Conservation (phyloP, 53 echinoderm and acorn worm species). For the Paracentrotus lividus region DNA sequence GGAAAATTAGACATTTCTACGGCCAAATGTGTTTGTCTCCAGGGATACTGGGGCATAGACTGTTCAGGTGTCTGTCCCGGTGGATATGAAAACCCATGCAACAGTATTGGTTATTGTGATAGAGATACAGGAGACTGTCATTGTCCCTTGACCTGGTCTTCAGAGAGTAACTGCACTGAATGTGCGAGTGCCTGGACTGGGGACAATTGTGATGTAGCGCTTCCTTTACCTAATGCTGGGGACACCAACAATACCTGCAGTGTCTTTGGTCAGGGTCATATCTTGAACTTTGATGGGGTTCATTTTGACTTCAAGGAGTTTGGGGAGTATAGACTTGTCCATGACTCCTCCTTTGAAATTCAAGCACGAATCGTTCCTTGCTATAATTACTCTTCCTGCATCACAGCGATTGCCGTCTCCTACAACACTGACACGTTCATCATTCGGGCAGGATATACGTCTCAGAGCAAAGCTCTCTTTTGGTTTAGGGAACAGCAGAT, state of each 20-base stretch:
- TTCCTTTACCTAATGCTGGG: constrained; percentile 67
- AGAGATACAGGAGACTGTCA: constrained; percentile 81
- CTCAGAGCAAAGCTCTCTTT: constrained; percentile 72
- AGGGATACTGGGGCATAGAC: constrained; percentile 83
- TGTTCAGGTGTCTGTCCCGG: constrained; percentile 84
- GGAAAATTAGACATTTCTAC: constrained; percentile 74
- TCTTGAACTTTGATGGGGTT: constrained; percentile 82
- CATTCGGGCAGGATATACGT: constrained; percentile 79
- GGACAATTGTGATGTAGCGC: constrained; percentile 74
- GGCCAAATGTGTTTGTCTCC: constrained; percentile 77
- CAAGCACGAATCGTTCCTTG: constrained; percentile 86
- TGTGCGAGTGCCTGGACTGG: constrained; percentile 88
- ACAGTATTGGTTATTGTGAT: constrained; percentile 79
- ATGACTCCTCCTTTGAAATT: constrained; percentile 65
- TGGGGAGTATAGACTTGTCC: constrained; percentile 81
- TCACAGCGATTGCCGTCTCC: constrained; percentile 77
- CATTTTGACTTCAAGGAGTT: constrained; percentile 93
- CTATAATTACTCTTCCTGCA: constrained; percentile 82
- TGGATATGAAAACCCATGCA: constrained; percentile 84
- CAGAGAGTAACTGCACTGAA: constrained; percentile 83
- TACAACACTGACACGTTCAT: constrained; percentile 71
- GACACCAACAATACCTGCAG: constrained; percentile 68
- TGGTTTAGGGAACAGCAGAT: constrained; percentile 77
- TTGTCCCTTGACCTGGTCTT: constrained; percentile 85
- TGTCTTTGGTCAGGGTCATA: constrained; percentile 90